Evolutionary conservation across 30 jellyfish, hydroid and myxozoan species (phyloP).

Genomic region (Clytia hemisphaerica): DNA sequence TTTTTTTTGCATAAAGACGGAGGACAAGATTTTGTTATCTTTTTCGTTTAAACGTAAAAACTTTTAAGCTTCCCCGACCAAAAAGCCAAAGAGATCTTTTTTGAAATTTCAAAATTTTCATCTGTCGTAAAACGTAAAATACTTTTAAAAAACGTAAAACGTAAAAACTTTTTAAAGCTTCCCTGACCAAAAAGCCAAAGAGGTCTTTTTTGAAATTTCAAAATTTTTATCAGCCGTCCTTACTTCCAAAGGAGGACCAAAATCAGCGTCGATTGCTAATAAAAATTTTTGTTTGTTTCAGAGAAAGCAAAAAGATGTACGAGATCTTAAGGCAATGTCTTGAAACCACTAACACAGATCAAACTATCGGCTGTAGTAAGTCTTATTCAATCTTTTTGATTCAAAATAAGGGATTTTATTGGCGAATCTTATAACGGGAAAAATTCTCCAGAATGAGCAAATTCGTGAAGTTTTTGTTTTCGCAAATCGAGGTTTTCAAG

Average conservation of each 20-base stretch:
- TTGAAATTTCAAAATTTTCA: background rate
- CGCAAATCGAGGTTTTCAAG: background rate
- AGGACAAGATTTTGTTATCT: too few relatives aligned
- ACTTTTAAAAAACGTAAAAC: too few relatives aligned
- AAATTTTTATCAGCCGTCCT: background rate
- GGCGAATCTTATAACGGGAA: too few relatives aligned
- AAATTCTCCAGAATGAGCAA: background rate
- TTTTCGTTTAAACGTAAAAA: too few relatives aligned
- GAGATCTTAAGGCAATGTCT: constrained; percentile 56
- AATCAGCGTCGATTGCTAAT: background rate
- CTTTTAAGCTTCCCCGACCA: background rate
- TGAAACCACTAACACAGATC: constrained; percentile 35
- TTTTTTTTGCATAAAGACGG: too few relatives aligned
- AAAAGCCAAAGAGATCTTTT: background rate
- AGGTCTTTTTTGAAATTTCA: background rate
- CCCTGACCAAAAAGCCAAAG: background rate
- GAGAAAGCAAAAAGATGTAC: constrained; percentile 70
- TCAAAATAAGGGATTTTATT: too few relatives aligned
- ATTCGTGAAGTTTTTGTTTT: background rate
- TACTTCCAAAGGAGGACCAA: background rate
- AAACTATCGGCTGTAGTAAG: constrained; percentile 87
- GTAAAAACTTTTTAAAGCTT: background rate
- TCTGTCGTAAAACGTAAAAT: too few relatives aligned
- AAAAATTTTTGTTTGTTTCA: background rate
- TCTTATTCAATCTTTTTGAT: background rate